Conservation (phyloP, 1,140 invertebrate genomes). For the Apis cerana region DNA sequence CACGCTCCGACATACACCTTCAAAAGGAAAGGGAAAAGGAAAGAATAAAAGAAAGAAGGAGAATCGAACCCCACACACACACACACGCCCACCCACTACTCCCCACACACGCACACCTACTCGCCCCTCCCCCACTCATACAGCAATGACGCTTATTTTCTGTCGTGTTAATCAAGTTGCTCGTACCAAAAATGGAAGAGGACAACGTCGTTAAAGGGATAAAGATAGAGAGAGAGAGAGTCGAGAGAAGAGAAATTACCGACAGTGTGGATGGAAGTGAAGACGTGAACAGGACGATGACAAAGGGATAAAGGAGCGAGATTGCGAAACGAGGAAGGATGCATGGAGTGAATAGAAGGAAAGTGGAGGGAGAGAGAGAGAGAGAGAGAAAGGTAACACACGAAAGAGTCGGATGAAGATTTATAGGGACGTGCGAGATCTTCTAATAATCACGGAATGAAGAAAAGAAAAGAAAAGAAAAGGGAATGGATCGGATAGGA, state of each 20-base stretch:
- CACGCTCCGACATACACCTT: not conserved
- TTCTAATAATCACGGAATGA: slow-evolving; percentile 45
- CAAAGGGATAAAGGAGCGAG: slow-evolving; percentile 19
- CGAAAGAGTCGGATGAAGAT: slow-evolving; percentile 57
- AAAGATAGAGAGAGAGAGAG: slow-evolving; percentile 11
- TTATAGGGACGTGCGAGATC: slow-evolving; percentile 37
- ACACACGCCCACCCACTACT: slow-evolving; percentile 42
- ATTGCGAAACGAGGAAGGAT: not conserved
- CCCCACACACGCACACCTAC: slow-evolving; percentile 15
- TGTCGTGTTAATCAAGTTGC: slow-evolving; percentile 81
- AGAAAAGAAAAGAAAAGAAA: slow-evolving; percentile 1
- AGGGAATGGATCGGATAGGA: slow-evolving; percentile 42
- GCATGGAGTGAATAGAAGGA: not conserved
- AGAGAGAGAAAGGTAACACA: slow-evolving; percentile 20
- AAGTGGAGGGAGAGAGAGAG: slow-evolving; percentile 7
- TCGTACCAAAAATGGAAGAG: slow-evolving; percentile 79
- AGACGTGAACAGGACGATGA: slow-evolving; percentile 49
- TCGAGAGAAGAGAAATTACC: slow-evolving; percentile 45
- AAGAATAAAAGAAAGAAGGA: no score
- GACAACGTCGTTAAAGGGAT: slow-evolving; percentile 40
- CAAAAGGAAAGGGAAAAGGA: no score
- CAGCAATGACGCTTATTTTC: slow-evolving; percentile 81
- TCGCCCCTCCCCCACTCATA: slow-evolving; percentile 42
- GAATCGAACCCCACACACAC: not conserved
- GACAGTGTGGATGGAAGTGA: slow-evolving; percentile 38